Evolutionary conservation across 2,113 vertebrate species (phyloP), one percentile per base, ranked within the genome.

Genomic region (Crypturellus undulatus): DNA sequence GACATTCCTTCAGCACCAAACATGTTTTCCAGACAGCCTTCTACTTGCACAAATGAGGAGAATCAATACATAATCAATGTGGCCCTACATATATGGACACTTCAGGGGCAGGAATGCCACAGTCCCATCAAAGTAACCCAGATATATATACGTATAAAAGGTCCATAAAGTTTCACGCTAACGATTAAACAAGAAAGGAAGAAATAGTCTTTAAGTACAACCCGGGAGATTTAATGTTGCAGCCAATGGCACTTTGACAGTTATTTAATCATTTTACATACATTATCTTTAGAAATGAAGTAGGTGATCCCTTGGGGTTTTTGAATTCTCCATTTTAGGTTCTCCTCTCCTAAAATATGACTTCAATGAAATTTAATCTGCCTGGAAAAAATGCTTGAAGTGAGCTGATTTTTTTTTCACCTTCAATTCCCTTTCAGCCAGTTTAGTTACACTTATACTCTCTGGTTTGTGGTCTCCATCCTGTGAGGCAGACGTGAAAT

Each of bases 401-500:
- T 82, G 84, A 73, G 38, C 32, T 24, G 36, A 73, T 62, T 81
- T 84, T 75, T 28, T 20, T 60, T 20, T 60, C 60, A 18, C 22
- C 79, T 94, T 76, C 89, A 43, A 87, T 96, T 96, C 96, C 36
- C 43, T 86, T 87, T 93, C 36, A 92, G 26, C 76, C 80, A 80
- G 9, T 93, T 88, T 52, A 94, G 56, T 36, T 84, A 93, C 1
- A 1, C 60, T 83, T 94, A 68, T 54, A 85, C 18, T 10, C 58
- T 91, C 52, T 71, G 47, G 64, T 89, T 93, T 45, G 3, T 77
- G 87, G 95, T 87, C 75, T 83, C 82, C 93, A 87, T 93, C 96
- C 22, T 68, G 63, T 89, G 59, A 96, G 80, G 60, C 12, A 79
- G 71, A 87, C 30, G 49, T 91, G 92, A 96, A 97, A 96, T 94